phyloP scores from a whole-genome alignment of 2,113 vertebrate genomes.

The Serinus canaria region DNA sequence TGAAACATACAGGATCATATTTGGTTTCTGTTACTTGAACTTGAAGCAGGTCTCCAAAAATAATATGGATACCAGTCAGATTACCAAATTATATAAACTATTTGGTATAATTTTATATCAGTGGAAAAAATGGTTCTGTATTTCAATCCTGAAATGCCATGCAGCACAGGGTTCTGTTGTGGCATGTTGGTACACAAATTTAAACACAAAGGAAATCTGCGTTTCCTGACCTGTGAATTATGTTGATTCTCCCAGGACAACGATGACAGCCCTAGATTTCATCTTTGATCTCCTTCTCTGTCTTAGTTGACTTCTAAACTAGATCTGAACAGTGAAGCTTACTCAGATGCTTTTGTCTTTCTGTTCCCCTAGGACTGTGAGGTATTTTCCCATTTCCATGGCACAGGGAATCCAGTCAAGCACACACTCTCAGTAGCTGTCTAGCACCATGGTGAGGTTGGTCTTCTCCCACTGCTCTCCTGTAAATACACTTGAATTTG shows the following conservation, averaged over 20 bases:
- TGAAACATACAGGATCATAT: neutral
- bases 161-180: neutral
- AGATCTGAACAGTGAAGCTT: neutral
- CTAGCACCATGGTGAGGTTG: accelerated
- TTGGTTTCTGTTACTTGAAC: neutral
- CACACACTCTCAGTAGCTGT: neutral
- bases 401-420: neutral
- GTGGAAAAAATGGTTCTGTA: neutral
- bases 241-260: neutral
- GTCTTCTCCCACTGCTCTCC: neutral
- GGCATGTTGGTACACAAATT: neutral
- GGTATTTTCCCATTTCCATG: neutral
- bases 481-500: accelerated
- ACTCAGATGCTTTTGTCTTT: neutral
- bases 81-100: neutral
- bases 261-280: neutral
- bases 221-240: neutral
- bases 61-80: neutral
- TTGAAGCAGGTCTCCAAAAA: neutral
- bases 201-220: neutral
- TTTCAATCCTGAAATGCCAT: neutral
- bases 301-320: neutral
- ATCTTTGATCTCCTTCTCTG: neutral
- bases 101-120: neutral
- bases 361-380: neutral